A percentile compares a stretch with the other conserved stretches of the same genome.
These are phyloP conservation scores for Pachypeltis micranthus DNA, from an alignment of 1,140 invertebrate genomes.

Conservation along the genomic window DNA sequence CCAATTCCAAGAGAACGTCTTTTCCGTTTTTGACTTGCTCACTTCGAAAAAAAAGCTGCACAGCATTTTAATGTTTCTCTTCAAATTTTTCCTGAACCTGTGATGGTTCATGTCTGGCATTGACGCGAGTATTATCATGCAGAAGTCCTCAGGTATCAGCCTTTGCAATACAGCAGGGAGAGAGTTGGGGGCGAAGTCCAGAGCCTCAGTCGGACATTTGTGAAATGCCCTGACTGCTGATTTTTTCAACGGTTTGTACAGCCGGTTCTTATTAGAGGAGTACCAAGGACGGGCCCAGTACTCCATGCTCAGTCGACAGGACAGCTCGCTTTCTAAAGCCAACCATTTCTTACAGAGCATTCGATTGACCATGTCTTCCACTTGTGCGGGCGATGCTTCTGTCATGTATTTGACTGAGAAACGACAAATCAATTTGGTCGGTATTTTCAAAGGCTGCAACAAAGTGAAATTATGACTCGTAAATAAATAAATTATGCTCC, in stretches of 20 bases:
- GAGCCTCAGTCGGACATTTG: background rate
- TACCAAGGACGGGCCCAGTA: constrained; percentile 11
- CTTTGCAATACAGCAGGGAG: constrained; percentile 6
- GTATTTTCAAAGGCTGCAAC: constrained; percentile 1
- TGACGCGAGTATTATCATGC: background rate
- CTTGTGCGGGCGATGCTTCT: background rate
- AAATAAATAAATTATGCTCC: too few species aligned
- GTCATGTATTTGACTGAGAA: constrained; percentile 12
- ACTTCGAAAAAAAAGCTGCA: background rate
- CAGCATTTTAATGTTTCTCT: constrained; percentile 8
- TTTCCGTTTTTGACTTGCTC: background rate
- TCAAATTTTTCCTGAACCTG: background rate
- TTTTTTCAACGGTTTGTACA: background rate
- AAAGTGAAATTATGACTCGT: too few species aligned
- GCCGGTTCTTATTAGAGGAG: background rate
- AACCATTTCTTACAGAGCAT: constrained; percentile 8
- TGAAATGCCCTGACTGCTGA: background rate
- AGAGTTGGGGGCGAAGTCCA: constrained; percentile 9
- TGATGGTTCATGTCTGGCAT: constrained; percentile 2
- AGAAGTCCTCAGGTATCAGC: background rate
- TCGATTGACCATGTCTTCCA: constrained; percentile 10
- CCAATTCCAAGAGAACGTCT: background rate
- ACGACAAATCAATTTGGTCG: background rate
- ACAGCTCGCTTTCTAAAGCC: background rate
- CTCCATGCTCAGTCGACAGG: constrained; percentile 10